A percentile compares a stretch with the other conserved stretches of the same genome.
phyloP scores from a whole-genome alignment of 2,113 vertebrate genomes.

The Ctenomys sociabilis region DNA sequence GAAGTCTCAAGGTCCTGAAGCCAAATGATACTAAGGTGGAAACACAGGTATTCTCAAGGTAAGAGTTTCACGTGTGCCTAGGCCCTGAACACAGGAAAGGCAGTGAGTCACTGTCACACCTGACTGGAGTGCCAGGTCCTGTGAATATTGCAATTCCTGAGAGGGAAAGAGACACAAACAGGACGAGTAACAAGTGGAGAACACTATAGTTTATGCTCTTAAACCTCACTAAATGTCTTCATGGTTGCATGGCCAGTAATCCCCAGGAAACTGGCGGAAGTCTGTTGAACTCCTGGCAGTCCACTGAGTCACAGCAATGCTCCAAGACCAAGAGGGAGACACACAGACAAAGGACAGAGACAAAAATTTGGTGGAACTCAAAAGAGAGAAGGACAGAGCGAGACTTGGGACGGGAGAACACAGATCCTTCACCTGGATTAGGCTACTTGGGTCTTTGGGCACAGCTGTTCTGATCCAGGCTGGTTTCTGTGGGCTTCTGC shows the following conservation, averaged over 20 bases:
- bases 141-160: not conserved
- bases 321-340: not conserved
- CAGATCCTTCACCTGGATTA: too few relatives aligned
- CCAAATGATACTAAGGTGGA: too few relatives aligned
- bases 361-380: not conserved
- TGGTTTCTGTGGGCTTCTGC: too few relatives aligned
- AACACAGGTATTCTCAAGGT: too few relatives aligned
- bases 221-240: not conserved
- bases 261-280: not conserved
- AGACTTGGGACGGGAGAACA: too few relatives aligned
- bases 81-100: not conserved
- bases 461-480: too few relatives aligned
- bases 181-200: not conserved
- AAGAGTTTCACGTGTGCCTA: too few relatives aligned
- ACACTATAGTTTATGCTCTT: not conserved
- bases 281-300: not conserved
- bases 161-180: not conserved
- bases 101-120: not conserved
- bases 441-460: too few relatives aligned
- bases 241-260: not conserved
- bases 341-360: not conserved
- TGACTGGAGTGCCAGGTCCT: too few relatives aligned
- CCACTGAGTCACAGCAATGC: not conserved
- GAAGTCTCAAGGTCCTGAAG: too few relatives aligned
- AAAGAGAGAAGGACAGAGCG: too few relatives aligned